Percentiles rank a stretch among this genome's conserved stretches.
Evolutionary conservation across 2,113 vertebrate genomes (phyloP).

Genomic region (Eonycteris spelaea): DNA sequence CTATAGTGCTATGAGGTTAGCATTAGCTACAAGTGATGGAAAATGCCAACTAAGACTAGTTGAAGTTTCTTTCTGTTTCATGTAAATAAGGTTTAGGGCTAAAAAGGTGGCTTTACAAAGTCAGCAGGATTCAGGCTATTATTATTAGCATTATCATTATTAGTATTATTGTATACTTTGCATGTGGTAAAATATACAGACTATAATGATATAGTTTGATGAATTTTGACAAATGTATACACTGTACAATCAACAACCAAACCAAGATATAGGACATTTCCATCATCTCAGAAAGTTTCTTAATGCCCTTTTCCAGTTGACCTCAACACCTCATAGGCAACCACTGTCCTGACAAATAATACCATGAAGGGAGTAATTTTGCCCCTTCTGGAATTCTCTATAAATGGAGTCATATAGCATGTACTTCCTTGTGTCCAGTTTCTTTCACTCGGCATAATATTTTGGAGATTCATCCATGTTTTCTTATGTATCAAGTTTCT

Average conservation of each 20-base stretch:
- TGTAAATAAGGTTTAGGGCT: background rate
- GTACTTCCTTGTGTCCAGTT: background rate
- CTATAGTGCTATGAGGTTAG: background rate
- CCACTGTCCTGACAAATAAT: background rate
- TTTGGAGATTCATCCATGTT: background rate
- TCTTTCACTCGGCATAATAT: background rate
- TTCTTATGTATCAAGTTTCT: background rate
- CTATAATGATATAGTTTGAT: background rate
- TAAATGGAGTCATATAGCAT: background rate
- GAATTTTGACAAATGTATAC: background rate
- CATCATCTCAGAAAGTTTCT: background rate
- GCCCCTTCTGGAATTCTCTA: background rate
- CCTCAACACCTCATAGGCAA: background rate
- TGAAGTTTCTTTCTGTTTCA: background rate
- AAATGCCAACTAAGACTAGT: background rate
- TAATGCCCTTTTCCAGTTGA: background rate
- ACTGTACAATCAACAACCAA: background rate
- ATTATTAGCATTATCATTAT: background rate
- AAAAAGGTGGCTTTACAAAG: background rate
- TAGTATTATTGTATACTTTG: background rate
- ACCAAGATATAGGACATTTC: background rate
- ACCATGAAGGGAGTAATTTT: background rate
- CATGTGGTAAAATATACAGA: background rate
- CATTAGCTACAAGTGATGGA: background rate
- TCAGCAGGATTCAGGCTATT: background rate